Evolutionary conservation across 2,888 invertebrate species (phyloP).

Genomic region (Plebejus anna): DNA sequence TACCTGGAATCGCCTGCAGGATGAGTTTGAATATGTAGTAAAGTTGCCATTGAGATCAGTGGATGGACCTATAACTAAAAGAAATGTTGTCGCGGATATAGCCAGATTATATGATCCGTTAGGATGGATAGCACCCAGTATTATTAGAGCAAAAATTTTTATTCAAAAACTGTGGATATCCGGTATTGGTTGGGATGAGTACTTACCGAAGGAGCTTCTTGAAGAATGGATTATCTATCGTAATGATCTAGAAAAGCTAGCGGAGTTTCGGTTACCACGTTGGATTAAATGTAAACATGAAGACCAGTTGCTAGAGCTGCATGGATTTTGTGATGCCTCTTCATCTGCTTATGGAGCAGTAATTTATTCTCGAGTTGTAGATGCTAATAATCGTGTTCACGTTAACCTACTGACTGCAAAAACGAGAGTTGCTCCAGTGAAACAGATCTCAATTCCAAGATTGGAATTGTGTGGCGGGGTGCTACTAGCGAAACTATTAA

Average conservation of each 20-base stretch:
- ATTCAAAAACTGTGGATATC: conserved; percentile 40
- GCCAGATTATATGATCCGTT: conserved; percentile 38
- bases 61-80: conserved; percentile 32
- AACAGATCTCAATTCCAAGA: conserved; percentile 32
- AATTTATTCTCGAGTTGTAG: conserved; percentile 33
- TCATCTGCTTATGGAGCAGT: conserved; percentile 35
- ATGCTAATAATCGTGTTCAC: conserved; percentile 14
- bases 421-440: conserved; percentile 33
- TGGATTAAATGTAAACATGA: conserved; percentile 29
- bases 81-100: conserved; percentile 37
- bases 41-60: background rate
- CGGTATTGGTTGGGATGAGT: conserved; percentile 40
- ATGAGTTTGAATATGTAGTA: conserved; percentile 34
- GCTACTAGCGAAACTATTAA: conserved; percentile 34
- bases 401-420: conserved; percentile 33
- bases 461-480: conserved; percentile 39
- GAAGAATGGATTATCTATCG: conserved; percentile 34
- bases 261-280: conserved; percentile 29
- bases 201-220: conserved; percentile 32
- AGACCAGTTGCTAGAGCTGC: conserved; percentile 31
- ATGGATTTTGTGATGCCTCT: conserved; percentile 38
- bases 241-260: conserved; percentile 31
- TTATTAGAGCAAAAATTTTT: conserved; percentile 35
- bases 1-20: conserved; percentile 30
- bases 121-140: conserved; percentile 37